These are phyloP conservation scores for Noctilio leporinus DNA, from an alignment of 2,113 vertebrate genomes.

Conservation along the genomic window DNA sequence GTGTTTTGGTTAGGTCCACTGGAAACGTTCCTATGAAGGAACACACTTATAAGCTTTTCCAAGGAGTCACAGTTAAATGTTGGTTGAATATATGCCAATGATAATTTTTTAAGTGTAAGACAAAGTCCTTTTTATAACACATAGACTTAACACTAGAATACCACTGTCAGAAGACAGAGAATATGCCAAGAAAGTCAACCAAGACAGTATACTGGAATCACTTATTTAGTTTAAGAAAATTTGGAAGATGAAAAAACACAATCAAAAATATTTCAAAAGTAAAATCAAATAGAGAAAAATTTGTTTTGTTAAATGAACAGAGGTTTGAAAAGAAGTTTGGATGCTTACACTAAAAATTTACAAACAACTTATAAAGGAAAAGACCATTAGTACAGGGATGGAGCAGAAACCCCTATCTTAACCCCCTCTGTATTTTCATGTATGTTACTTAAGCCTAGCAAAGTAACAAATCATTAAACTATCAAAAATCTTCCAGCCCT, in stretches of 20 bases:
- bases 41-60: slow-evolving; percentile 37
- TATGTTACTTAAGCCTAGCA: slow-evolving; percentile 21
- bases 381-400: slow-evolving; percentile 11
- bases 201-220: neutral
- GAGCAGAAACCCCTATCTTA: neutral
- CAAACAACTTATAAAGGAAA: slow-evolving; percentile 30
- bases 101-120: neutral
- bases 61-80: neutral
- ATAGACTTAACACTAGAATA: neutral
- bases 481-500: slow-evolving; percentile 11
- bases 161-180: neutral
- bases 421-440: neutral
- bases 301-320: slow-evolving; percentile 6
- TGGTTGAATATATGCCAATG: neutral
- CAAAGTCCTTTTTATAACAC: neutral
- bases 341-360: slow-evolving; percentile 21
- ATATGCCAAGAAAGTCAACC: slow-evolving; percentile 12
- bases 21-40: slow-evolving; percentile 89
- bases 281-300: slow-evolving; percentile 34
- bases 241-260: slow-evolving; percentile 21
- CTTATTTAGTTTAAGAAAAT: neutral
- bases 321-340: neutral
- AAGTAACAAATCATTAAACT: slow-evolving; percentile 36
- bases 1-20: slow-evolving; percentile 93
- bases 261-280: slow-evolving; percentile 35